Evolutionary conservation across 92 coral and sea anemone genomes (phyloP).

Genomic region (Porites evermanni): DNA sequence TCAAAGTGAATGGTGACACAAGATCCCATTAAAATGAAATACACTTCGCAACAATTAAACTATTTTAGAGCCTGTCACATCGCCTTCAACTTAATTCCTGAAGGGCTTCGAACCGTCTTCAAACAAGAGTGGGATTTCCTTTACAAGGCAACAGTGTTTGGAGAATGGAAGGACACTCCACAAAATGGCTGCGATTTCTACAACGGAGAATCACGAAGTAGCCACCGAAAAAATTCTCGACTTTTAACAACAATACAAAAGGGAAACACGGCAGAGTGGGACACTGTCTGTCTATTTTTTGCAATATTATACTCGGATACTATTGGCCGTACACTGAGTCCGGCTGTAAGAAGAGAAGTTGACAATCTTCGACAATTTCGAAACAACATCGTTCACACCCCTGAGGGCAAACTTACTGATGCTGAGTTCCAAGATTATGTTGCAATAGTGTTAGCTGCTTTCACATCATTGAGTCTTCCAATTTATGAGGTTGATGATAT

Average conservation of each 20-base stretch:
- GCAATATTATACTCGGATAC: slow-evolving; percentile 66
- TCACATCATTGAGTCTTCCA: slow-evolving; percentile 32
- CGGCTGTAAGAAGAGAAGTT: slow-evolving; percentile 19
- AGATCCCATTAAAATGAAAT: too few species aligned
- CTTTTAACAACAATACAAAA: slow-evolving; percentile 29
- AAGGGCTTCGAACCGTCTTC: slow-evolving; percentile 50
- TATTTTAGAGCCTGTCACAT: too few species aligned
- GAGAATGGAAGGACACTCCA: slow-evolving; percentile 50
- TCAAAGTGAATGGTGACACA: too few species aligned
- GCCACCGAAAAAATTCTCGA: neutral
- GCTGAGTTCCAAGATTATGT: slow-evolving; percentile 21
- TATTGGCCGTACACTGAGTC: slow-evolving; percentile 40
- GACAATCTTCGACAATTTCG: slow-evolving; percentile 39
- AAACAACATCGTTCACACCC: slow-evolving; percentile 53
- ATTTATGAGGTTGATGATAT: slow-evolving; percentile 22
- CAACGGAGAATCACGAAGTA: slow-evolving; percentile 29
- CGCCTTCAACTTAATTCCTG: neutral
- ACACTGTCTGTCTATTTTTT: slow-evolving; percentile 58
- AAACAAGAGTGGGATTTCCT: slow-evolving; percentile 48
- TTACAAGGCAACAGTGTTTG: slow-evolving; percentile 26
- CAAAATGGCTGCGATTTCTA: slow-evolving; percentile 32
- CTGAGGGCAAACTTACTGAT: slow-evolving; percentile 26
- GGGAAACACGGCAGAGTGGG: slow-evolving; percentile 69
- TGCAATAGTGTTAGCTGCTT: slow-evolving; percentile 23
- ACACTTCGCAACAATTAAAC: too few species aligned